Evolutionary conservation across 2,888 invertebrate species (phyloP).

Genomic region (Phaonia tiefii): DNA sequence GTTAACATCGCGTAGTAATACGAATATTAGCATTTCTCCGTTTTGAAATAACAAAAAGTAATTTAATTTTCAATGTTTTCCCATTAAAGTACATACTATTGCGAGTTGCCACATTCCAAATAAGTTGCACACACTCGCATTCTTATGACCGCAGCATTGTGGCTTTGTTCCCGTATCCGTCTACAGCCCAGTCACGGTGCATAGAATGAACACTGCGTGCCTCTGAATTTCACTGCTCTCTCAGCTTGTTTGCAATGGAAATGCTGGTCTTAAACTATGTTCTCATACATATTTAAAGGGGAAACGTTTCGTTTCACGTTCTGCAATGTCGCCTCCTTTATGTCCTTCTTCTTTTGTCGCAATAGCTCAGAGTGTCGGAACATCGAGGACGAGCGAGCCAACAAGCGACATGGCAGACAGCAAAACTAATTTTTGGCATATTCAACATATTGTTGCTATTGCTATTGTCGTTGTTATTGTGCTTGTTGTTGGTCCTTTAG

Average conservation of each 20-base stretch:
- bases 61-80: conserved; percentile 52
- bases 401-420: conserved; percentile 45
- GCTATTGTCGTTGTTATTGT: conserved; percentile 14
- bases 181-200: neutral
- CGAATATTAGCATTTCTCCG: conserved; percentile 33
- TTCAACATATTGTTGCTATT: conserved; percentile 54
- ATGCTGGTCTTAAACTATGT: conserved; percentile 39
- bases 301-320: conserved; percentile 33
- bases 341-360: neutral
- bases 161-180: conserved; percentile 1
- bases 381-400: conserved; percentile 19
- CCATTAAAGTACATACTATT: conserved; percentile 42
- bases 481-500: conserved; percentile 16
- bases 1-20: neutral
- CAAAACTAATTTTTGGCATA: conserved; percentile 58
- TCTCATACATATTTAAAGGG: conserved; percentile 42
- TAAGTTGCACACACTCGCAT: conserved; percentile 24
- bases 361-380: conserved; percentile 26
- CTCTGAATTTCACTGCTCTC: neutral
- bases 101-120: conserved; percentile 43
- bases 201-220: conserved; percentile 40
- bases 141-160: conserved; percentile 44
- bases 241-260: conserved; percentile 46
- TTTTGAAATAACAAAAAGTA: conserved; percentile 49
- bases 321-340: conserved; percentile 15